Percentiles rank a stretch among this genome's conserved stretches.
These are phyloP conservation scores for Scalopus aquaticus DNA, from an alignment of 2,113 vertebrate species.

Conservation along the genomic window DNA sequence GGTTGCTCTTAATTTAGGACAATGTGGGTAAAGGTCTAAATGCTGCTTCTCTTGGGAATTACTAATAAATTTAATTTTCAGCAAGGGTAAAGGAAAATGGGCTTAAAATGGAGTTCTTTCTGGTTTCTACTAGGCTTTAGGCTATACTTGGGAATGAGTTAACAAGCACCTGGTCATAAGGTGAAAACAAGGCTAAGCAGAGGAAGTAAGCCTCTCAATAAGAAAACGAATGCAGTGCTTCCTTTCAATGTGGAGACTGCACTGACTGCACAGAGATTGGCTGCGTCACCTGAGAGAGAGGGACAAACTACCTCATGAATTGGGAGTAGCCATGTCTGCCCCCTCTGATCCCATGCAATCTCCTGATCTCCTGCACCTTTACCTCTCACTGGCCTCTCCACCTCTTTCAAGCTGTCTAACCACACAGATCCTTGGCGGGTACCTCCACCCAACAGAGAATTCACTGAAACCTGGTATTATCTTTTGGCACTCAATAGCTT, in stretches of 20 bases:
- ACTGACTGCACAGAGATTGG: neutral
- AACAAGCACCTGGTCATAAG: neutral
- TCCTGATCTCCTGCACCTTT: neutral
- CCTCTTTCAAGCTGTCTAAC: slow-evolving; percentile 16
- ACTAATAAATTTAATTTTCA: slow-evolving; percentile 32
- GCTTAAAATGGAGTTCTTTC: slow-evolving; percentile 14
- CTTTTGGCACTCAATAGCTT: slow-evolving; percentile 16
- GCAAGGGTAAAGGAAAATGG: neutral
- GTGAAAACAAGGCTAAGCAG: neutral
- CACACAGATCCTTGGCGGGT: slow-evolving; percentile 27
- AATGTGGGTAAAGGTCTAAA: neutral
- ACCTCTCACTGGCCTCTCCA: neutral
- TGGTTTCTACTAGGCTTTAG: neutral
- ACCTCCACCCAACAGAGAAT: slow-evolving; percentile 10
- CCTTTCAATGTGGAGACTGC: neutral
- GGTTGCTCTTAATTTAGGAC: slow-evolving; percentile 15
- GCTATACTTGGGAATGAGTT: slow-evolving; percentile 1
- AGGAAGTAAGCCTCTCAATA: neutral
- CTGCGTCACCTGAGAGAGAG: neutral
- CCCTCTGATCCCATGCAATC: neutral
- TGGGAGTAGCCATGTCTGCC: neutral
- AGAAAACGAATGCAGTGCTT: neutral
- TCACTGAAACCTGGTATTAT: slow-evolving; percentile 45
- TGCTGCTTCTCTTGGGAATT: neutral
- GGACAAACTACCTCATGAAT: neutral